These are phyloP conservation scores for Crotophaga sulcirostris DNA, from an alignment of 2,113 vertebrate species.

Conservation along the genomic window DNA sequence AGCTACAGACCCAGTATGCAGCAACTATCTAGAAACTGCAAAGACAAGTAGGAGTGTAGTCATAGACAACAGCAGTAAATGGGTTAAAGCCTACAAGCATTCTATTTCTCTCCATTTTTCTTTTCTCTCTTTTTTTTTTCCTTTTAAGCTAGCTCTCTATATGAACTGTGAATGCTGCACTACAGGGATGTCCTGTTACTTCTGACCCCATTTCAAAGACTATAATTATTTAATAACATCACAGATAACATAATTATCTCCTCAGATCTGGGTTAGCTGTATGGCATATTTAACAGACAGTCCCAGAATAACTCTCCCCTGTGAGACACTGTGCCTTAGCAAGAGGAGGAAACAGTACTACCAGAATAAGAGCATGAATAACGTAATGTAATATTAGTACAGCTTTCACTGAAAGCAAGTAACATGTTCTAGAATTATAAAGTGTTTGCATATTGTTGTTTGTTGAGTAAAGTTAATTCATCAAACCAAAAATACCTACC, in stretches of 20 bases:
- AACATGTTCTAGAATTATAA: not conserved
- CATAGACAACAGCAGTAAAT: not conserved
- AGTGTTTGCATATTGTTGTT: not conserved
- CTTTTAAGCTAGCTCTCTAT: not conserved
- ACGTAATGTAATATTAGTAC: not conserved
- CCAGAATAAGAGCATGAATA: not conserved
- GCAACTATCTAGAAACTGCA: not conserved
- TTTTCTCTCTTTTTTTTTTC: not conserved
- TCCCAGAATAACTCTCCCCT: not conserved
- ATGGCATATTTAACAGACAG: slow-evolving; percentile 29
- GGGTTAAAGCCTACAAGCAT: not conserved
- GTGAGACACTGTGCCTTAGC: not conserved
- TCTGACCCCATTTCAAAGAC: slow-evolving; percentile 5
- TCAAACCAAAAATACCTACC: not conserved
- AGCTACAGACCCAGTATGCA: not conserved
- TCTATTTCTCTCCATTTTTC: not conserved
- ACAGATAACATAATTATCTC: slow-evolving; percentile 22
- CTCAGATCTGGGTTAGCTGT: not conserved
- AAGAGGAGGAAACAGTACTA: not conserved
- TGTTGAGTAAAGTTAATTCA: not conserved
- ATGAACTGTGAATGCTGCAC: not conserved
- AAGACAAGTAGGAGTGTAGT: not conserved
- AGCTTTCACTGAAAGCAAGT: not conserved
- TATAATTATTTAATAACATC: slow-evolving; percentile 37
- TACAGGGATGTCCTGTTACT: not conserved